phyloP scores from a whole-genome alignment of 2,888 invertebrate species.

The Volucella bombylans region DNA sequence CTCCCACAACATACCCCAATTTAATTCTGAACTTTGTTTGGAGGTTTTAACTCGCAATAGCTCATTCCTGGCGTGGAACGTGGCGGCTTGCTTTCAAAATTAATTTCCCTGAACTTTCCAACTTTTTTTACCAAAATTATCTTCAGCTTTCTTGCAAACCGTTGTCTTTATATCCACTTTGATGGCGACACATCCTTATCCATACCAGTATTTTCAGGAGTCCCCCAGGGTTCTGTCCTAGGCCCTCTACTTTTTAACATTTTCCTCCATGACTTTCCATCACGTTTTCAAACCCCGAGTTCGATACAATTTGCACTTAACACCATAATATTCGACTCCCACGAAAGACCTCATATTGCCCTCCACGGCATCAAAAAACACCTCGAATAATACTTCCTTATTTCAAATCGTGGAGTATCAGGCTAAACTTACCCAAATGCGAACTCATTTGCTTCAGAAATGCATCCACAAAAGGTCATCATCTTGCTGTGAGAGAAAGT shows the following conservation, averaged over 20 bases:
- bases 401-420: neutral
- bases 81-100: neutral
- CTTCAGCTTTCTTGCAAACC: neutral
- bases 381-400: neutral
- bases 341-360: constrained; percentile 2
- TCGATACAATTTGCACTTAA: neutral
- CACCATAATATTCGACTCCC: neutral
- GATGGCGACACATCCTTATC: neutral
- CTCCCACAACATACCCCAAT: neutral
- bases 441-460: too few relatives aligned
- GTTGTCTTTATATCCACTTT: neutral
- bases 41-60: too few relatives aligned
- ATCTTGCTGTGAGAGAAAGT: too few relatives aligned
- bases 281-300: neutral
- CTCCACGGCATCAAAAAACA: neutral
- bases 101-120: neutral
- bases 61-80: too few relatives aligned
- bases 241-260: constrained; percentile 1
- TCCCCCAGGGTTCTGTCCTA: neutral
- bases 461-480: too few relatives aligned
- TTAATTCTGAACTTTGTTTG: neutral
- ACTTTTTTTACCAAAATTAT: neutral
- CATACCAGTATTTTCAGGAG: neutral
- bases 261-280: neutral
- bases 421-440: too few relatives aligned